Evolutionary conservation across 2,113 vertebrate species (phyloP), one percentile per base, ranked within the genome.

Genomic region (Barnardius zonarius): DNA sequence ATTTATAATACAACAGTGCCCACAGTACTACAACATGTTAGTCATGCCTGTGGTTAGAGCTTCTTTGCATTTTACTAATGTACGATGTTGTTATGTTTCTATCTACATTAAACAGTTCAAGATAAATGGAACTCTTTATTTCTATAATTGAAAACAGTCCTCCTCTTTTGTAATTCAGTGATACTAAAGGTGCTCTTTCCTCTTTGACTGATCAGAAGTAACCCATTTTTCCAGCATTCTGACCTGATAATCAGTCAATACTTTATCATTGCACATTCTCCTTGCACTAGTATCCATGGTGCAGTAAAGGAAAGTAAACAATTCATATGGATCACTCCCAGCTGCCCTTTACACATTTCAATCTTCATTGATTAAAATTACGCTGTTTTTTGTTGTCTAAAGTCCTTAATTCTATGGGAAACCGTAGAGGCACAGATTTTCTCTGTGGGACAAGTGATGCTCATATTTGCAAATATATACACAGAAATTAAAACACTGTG

Each of bases 1-100:
- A 93, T 94, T 95, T 94, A 77, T 94, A 62, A 77, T 63, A 77
- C 37, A 80, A 35, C 20, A 17, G 20, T 76, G 74, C 70, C 48
- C 62, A 92, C 24, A 33, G 62, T 82, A 31, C 72, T 91, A n/a
- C 57, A 92, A 17, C 31, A 17, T 49, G 79, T 77, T 91, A 73
- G 78, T 94, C 44, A 66, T 69, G 87, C 59, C 54, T 39, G 28
- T 62, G 79, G 61, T 82, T 77, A 52, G 49, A 57, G 63, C 54
- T 83, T 94, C 84, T 62, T 6, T 54, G 59, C 69, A 41, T 85
- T 91, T 94, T 83, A 62, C 17, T 77, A 49, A 92, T 52, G 37
- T 35, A 16, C 11, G 24, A 2, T 37, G 37, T 37, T n/a, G 31
- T 85, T 79, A 33, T 51, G 39, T 61, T 84, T 76, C 83, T 52